Percentiles rank a stretch among this genome's conserved stretches.
These are phyloP conservation scores for Chrysina gloriosa DNA, from an alignment of 2,888 invertebrate genomes.

Conservation along the genomic window DNA sequence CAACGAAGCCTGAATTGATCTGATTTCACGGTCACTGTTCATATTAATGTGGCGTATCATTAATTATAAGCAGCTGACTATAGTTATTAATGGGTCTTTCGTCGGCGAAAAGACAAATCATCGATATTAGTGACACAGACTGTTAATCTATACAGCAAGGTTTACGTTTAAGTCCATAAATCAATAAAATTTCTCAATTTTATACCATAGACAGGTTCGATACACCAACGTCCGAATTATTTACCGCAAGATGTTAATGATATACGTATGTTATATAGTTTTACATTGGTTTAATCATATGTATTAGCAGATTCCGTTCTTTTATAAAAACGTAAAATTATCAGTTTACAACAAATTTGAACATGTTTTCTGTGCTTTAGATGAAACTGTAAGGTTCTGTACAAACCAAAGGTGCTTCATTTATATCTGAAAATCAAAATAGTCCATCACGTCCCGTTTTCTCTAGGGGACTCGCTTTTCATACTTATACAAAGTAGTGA, in stretches of 20 bases:
- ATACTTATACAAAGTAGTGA: too few species aligned
- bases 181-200: conserved; percentile 30
- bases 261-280: too few species aligned
- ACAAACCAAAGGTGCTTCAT: too few species aligned
- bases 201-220: neutral
- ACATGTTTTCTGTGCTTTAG: too few species aligned
- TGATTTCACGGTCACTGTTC: conserved; percentile 21
- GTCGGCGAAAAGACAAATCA: conserved; percentile 24
- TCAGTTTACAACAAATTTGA: too few species aligned
- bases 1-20: conserved; percentile 18
- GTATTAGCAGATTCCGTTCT: too few species aligned
- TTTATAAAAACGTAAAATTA: too few species aligned
- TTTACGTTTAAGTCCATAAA: conserved; percentile 13
- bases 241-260: conserved; percentile 11
- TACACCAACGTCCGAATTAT: conserved; percentile 19
- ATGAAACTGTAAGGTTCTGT: too few species aligned
- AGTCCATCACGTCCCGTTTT: too few species aligned
- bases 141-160: conserved; percentile 13
- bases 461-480: too few species aligned
- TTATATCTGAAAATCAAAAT: too few species aligned
- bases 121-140: conserved; percentile 29
- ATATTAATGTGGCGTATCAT: neutral
- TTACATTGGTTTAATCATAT: too few species aligned
- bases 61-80: conserved; percentile 14
- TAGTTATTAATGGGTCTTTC: conserved; percentile 26